Evolutionary conservation across 2,888 invertebrate species (phyloP), one percentile per base, ranked within the genome.

Genomic region (Coelinius sp.): DNA sequence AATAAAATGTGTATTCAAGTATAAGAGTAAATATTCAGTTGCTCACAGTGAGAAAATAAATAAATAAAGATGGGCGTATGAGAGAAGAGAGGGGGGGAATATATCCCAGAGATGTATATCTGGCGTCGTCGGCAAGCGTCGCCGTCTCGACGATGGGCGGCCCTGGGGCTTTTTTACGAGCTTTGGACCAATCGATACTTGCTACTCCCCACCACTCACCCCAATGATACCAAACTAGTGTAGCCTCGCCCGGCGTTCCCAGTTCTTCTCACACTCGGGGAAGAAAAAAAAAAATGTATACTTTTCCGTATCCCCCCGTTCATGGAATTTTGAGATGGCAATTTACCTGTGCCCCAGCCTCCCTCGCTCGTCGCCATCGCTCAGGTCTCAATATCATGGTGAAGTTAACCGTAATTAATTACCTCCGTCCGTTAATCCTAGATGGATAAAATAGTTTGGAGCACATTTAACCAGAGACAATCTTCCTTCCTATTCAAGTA

Each of bases 121-220:
- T 63, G 67, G 70, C 68, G 73, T 74, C 76, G 72, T 74, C 73
- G 78, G 72, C 68, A 73, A 59, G 73, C 70, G 71, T 74, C 76
- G 73, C 68, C 75, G 75, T 78, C 76, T 76, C 76, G 73, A 73
- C 74, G 74, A 77, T 79, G 78, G 84, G 83, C 73, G 72, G 63
- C 71, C 75, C 76, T 81, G 77, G 69, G 75, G 74, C 77, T 68
- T 76, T n/a, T 78, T 78, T 78, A 78, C 74, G 78, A 76, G 68
- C 77, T 41, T 44, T 71, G 76, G 72, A 59, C 87, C 86, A 87
- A 87, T 87, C 86, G 81, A 85, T 86, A 83, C 73, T 68, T 69
- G n/a, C 41, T 53, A 27, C 62, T 75, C 85, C 86, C 86, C 83
- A 76, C 86, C 78, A 73, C 41, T 6, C 17, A 25, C 49, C 41